Percentiles rank a stretch among this genome's conserved stretches.
phyloP scores from a whole-genome alignment of 2,888 invertebrate genomes.

The Spodoptera littoralis region DNA sequence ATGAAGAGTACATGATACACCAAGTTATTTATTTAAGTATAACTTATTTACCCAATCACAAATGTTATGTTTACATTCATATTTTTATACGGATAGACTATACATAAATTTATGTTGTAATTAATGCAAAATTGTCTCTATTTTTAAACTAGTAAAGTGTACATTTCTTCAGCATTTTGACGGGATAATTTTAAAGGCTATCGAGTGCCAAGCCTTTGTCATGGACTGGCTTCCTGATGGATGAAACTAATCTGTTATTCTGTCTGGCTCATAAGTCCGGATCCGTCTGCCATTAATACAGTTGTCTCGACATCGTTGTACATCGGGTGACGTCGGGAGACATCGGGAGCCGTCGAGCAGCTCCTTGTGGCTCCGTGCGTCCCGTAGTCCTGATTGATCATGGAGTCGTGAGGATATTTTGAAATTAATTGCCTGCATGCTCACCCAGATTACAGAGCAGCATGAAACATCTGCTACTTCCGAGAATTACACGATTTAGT shows the following conservation, averaged over 20 bases:
- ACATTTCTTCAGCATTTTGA: constrained; percentile 32
- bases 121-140: constrained; percentile 35
- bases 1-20: too few species aligned
- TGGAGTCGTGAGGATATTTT: constrained; percentile 44
- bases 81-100: constrained; percentile 21
- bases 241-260: constrained; percentile 66
- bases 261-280: constrained; percentile 64
- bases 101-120: background rate
- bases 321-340: constrained; percentile 23
- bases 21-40: constrained; percentile 7
- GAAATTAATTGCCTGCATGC: constrained; percentile 47
- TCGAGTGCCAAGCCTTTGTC: constrained; percentile 60
- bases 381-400: constrained; percentile 47
- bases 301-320: constrained; percentile 43
- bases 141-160: constrained; percentile 19
- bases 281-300: constrained; percentile 62
- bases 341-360: constrained; percentile 20
- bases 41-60: too few species aligned
- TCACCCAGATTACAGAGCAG: constrained; percentile 26
- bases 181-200: constrained; percentile 45
- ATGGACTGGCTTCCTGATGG: constrained; percentile 62
- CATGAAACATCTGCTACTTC: constrained; percentile 23
- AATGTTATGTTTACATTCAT: too few species aligned
- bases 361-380: constrained; percentile 4
- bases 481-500: constrained; percentile 34